Base-by-base conservation (phyloP, 2,797 vertebrate genomes). In the Babyrousa celebensis region DNA sequence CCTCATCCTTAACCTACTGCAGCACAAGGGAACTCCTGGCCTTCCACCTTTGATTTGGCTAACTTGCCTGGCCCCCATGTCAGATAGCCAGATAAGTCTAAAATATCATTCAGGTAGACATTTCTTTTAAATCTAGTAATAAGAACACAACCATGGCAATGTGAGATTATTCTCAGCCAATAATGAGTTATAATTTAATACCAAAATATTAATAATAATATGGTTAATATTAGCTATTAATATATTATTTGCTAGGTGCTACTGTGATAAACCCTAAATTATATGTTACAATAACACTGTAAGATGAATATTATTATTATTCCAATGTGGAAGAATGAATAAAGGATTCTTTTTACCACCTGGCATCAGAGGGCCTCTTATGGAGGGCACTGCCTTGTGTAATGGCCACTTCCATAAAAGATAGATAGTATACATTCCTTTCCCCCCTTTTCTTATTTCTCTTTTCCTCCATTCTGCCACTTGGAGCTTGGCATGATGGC, bases 371-470 rank as follows among this genome's bases (percentile, higher is more conserved):
- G 11, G 12, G 10, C 25, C 62, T 79, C 18, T 72, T 67, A 16
- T 27, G 40, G 70, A 70, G 63, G 36, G 8, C 29, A n/a, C 54
- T 63, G 29, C 27, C n/a, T 91, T 86, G 17, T 43, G 74, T 72
- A 77, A 25, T 68, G 54, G 56, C 65, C 80, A 91, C 71, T 32
- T 90, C 72, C 68, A 89, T 71, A 72, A 95, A 91, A 91, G 56
- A 84, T 2, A 23, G 16, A 65, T 23, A 43, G 36, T 2, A 25
- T n/a, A 71, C 1, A 15, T 6, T 4, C 3, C 62, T 67, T 54
- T 12, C 16, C n/a, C 32, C 23, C 23, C 23, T 63, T 70, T 63
- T 78, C 77, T 58, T 36, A 65, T 43, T 60, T 32, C 16, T 77
- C 60, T 16, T 91, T 54, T 83, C 25, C 40, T 62, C 18, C 68